These are phyloP conservation scores for Cavia aperea DNA, from an alignment of 2,113 vertebrate genomes.

Conservation along the genomic window DNA sequence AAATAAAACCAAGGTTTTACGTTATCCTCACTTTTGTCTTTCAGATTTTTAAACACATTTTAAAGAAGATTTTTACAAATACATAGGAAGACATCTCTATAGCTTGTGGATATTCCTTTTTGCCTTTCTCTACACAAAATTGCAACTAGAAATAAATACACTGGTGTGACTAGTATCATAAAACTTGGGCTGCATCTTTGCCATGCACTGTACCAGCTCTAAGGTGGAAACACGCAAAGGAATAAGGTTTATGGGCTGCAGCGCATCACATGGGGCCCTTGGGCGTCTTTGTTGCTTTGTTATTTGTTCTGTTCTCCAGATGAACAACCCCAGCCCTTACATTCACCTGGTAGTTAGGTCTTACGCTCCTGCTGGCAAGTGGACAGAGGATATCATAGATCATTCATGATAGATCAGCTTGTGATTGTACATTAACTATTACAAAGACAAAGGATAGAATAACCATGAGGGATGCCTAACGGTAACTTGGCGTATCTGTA, in stretches of 20 bases:
- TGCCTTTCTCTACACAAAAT: neutral
- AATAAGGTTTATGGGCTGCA: neutral
- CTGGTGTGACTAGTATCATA: too few species aligned
- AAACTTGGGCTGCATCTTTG: neutral
- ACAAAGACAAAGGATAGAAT: neutral
- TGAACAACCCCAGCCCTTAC: neutral
- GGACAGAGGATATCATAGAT: neutral
- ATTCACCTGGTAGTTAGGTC: neutral
- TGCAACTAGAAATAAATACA: neutral
- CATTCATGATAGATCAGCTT: neutral
- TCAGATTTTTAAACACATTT: neutral
- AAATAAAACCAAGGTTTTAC: neutral
- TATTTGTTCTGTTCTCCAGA: neutral
- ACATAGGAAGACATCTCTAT: neutral
- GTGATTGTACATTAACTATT: neutral
- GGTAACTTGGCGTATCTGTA: neutral
- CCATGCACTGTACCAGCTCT: accelerated
- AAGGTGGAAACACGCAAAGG: neutral
- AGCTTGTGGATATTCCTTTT: neutral
- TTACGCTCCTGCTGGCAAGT: neutral
- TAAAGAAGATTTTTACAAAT: neutral
- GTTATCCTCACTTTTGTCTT: neutral
- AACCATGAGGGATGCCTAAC: neutral
- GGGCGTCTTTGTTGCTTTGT: too few species aligned
- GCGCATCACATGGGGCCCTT: neutral